phyloP scores from a whole-genome alignment of 2,797 vertebrate genomes.

The Alcedo atthis region DNA sequence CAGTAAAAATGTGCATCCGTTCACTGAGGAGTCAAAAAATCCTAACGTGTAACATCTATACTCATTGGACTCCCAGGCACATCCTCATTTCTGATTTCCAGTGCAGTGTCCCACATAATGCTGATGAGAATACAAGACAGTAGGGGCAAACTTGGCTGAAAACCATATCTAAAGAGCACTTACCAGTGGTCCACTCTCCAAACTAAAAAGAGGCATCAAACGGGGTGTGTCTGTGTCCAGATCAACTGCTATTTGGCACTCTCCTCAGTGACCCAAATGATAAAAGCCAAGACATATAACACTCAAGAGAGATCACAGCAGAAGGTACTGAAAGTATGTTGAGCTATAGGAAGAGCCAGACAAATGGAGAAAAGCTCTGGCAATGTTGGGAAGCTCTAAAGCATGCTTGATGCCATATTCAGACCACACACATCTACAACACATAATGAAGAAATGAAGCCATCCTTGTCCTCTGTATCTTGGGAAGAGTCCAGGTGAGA shows the following conservation, averaged over 20 bases:
- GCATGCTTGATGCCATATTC: background rate
- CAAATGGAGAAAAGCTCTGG: background rate
- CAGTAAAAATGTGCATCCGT: constrained; percentile 39
- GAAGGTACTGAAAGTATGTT: background rate
- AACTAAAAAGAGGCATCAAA: background rate
- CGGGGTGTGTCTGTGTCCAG: background rate
- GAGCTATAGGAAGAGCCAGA: background rate
- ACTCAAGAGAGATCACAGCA: background rate
- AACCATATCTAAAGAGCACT: background rate
- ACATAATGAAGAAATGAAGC: background rate
- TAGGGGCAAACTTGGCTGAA: background rate
- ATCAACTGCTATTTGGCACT: background rate
- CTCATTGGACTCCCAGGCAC: constrained; percentile 3
- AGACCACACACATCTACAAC: background rate
- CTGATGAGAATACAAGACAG: background rate
- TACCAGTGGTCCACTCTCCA: background rate
- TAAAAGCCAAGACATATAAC: background rate
- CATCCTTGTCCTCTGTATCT: background rate
- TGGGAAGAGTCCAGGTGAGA: background rate
- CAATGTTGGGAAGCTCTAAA: background rate
- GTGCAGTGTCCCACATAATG: background rate
- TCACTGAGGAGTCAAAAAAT: constrained; percentile 47
- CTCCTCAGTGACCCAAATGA: background rate
- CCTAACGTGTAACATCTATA: background rate
- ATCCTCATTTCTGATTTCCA: constrained; percentile 8